Evolutionary conservation across 2,797 vertebrate genomes (phyloP), one percentile per base, ranked within the genome.

Genomic region (Micropoecilia bifurca): DNA sequence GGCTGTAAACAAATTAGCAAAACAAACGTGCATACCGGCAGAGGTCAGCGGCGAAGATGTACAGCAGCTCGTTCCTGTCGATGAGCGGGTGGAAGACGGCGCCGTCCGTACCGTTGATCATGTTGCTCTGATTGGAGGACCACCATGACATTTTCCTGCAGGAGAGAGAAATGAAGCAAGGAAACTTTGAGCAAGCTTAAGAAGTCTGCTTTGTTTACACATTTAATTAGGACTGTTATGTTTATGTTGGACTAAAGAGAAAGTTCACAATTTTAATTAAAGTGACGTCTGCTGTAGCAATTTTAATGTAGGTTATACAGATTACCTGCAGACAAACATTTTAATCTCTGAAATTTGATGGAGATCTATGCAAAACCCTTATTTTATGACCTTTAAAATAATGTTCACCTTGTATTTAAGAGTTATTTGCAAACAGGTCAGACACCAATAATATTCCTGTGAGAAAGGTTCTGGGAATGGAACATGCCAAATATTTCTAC

Each of bases 31-130:
- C 79, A 30, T 92, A 97, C 96, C 96, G 93, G 95, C 96, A 97
- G 76, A 97, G 93, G 91, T 97, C 96, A 1, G 96, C 95, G 13
- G 96, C 95, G 33, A 97, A 97, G 90, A 97, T 96, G 91, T 96
- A 97, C 28, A 97, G 96, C 75, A 96, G 79, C 91, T 97, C 96
- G 2, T 96, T 94, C 82, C 95, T 90, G 90, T 92, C 93, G 6
- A 97, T 94, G 57, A 97, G 92, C 5, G 96, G 95, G 84, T 97
- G 96, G 91, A 97, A 97, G 81, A 96, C 93, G 0, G 95, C 94
- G 3, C 96, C 96, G 46, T 97, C 96, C 0, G 96, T 96, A 9
- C 96, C 96, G 46, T 97, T 97, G 86, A 97, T 97, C 96, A 96
- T 97, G 95, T 97, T 97, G 87, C 96, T 97, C 91, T 96, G 94